Percentiles rank a stretch among this genome's conserved stretches.
Evolutionary conservation across 2,888 invertebrate genomes (phyloP).

Genomic region (Troides helena): DNA sequence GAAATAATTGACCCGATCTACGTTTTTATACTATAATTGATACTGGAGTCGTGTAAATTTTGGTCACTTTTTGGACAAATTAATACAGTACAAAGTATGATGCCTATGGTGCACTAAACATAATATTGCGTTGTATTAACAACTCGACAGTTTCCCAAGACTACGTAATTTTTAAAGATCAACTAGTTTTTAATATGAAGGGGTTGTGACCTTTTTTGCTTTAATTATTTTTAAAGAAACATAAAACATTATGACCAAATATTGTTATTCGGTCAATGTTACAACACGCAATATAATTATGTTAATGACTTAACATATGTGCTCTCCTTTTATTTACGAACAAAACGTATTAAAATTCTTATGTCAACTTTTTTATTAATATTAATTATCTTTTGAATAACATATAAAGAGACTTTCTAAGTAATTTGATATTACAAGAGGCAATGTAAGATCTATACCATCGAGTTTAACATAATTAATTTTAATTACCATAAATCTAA

Average conservation of each 20-base stretch:
- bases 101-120: neutral
- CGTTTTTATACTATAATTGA: too few species aligned
- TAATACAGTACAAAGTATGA: neutral
- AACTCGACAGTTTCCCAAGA: neutral
- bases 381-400: conserved; percentile 3
- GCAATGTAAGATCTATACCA: neutral
- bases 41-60: too few species aligned
- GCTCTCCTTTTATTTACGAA: conserved; percentile 4
- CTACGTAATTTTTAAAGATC: conserved; percentile 3
- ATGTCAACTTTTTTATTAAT: neutral
- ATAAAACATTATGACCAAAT: conserved; percentile 22
- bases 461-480: neutral
- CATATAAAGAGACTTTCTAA: neutral
- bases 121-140: neutral
- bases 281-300: conserved; percentile 18
- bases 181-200: conserved; percentile 6
- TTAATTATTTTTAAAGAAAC: conserved; percentile 22
- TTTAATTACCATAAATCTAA: neutral
- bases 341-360: conserved; percentile 1
- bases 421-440: neutral
- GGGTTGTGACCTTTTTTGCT: conserved; percentile 13
- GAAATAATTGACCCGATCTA: too few species aligned
- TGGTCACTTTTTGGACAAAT: too few species aligned
- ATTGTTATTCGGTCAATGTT: conserved; percentile 25
- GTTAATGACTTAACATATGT: conserved; percentile 2